Evolutionary conservation across 2,888 invertebrate genomes (phyloP).

Genomic region (Neocrepidodera transversa): DNA sequence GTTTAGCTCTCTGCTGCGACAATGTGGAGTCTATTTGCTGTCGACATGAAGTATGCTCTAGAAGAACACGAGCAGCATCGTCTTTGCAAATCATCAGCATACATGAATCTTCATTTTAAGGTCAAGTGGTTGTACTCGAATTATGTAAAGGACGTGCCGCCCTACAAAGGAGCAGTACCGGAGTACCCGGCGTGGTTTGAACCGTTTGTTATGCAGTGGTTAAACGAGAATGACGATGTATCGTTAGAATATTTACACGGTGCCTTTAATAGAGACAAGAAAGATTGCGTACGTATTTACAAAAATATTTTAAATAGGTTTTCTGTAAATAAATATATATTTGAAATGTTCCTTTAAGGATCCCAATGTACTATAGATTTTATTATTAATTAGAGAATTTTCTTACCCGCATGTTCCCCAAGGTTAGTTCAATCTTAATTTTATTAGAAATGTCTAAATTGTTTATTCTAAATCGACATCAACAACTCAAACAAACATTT

Average conservation of each 20-base stretch:
- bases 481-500: too few species aligned
- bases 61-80: constrained; percentile 98
- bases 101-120: constrained; percentile 99
- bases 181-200: constrained; percentile 99
- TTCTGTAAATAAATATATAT: too few species aligned
- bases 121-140: constrained; percentile 98
- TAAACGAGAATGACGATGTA: constrained; percentile 99
- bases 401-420: too few species aligned
- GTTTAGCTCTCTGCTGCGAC: constrained; percentile 92
- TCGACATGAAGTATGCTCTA: constrained; percentile 96
- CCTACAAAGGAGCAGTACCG: constrained; percentile 93
- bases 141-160: constrained; percentile 97
- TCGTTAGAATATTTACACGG: constrained; percentile 98
- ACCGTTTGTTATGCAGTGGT: constrained; percentile 99
- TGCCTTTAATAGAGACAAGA: constrained; percentile 97
- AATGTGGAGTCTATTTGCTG: constrained; percentile 97
- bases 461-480: too few species aligned
- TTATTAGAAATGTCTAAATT: too few species aligned
- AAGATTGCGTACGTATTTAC: constrained; percentile 87
- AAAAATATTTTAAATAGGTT: too few species aligned
- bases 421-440: too few species aligned
- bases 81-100: constrained; percentile 96
- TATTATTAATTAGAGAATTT: too few species aligned
- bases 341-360: too few species aligned
- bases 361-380: too few species aligned